Percentiles rank a stretch among this genome's conserved stretches.
phyloP scores from a whole-genome alignment of 2,113 vertebrate genomes.

The Myotis davidii region DNA sequence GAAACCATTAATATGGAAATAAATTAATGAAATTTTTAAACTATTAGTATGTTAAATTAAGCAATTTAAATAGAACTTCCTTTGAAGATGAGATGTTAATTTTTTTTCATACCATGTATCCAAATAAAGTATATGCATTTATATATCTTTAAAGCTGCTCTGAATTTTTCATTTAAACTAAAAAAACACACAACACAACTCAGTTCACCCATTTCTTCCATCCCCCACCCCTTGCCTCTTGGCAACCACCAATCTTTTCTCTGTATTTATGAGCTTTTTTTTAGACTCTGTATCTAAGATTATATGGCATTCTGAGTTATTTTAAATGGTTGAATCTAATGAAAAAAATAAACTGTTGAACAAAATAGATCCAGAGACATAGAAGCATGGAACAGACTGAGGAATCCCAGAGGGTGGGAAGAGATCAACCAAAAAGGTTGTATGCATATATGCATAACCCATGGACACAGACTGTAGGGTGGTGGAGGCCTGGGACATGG shows the following conservation, averaged over 20 bases:
- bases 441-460: too few relatives aligned
- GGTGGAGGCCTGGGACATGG: too few relatives aligned
- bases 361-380: too few relatives aligned
- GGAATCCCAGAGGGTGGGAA: too few relatives aligned
- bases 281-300: not conserved
- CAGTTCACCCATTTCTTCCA: not conserved
- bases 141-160: not conserved
- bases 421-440: too few relatives aligned
- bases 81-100: not conserved
- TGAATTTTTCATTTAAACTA: not conserved
- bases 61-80: not conserved
- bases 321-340: too few relatives aligned
- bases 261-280: not conserved
- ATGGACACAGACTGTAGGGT: too few relatives aligned
- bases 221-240: not conserved
- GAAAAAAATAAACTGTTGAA: too few relatives aligned
- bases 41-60: not conserved
- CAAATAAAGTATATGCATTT: not conserved
- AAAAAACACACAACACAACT: not conserved
- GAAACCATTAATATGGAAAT: slow-evolving; percentile 1
- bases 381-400: too few relatives aligned
- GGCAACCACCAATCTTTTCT: not conserved
- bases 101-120: not conserved
- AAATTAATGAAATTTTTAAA: not conserved
- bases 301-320: too few relatives aligned